These are phyloP conservation scores for Poeciliopsis occidentalis DNA, from an alignment of 2,113 vertebrate genomes.

Conservation along the genomic window DNA sequence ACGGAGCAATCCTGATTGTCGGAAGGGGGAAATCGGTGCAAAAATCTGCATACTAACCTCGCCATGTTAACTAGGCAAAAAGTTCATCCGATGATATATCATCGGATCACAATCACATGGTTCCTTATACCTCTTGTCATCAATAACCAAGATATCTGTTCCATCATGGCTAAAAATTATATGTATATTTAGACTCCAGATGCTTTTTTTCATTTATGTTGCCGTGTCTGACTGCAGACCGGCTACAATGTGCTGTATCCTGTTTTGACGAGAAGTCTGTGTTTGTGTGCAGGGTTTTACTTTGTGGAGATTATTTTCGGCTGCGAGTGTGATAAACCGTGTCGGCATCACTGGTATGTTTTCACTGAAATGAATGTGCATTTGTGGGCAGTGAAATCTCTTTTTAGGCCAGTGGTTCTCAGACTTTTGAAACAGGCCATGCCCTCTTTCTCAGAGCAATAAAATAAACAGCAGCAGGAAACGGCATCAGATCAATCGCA, in stretches of 20 bases:
- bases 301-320: background rate
- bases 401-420: background rate
- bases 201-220: background rate
- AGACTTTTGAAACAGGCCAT: background rate
- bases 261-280: background rate
- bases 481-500: background rate
- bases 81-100: too few species aligned
- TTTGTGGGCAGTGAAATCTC: background rate
- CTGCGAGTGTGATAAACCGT: conserved; percentile 24
- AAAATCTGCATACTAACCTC: too few species aligned
- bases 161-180: background rate
- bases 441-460: background rate
- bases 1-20: too few species aligned
- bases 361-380: background rate
- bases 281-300: conserved; percentile 21
- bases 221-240: background rate
- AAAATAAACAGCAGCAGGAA: background rate
- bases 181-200: background rate
- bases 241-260: background rate
- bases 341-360: background rate
- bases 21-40: too few species aligned
- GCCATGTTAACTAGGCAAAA: too few species aligned
- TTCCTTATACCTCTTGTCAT: too few species aligned
- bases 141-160: too few species aligned
- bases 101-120: too few species aligned